Evolutionary conservation across 2,888 invertebrate genomes (phyloP).

Genomic region (Byasa hedistus): DNA sequence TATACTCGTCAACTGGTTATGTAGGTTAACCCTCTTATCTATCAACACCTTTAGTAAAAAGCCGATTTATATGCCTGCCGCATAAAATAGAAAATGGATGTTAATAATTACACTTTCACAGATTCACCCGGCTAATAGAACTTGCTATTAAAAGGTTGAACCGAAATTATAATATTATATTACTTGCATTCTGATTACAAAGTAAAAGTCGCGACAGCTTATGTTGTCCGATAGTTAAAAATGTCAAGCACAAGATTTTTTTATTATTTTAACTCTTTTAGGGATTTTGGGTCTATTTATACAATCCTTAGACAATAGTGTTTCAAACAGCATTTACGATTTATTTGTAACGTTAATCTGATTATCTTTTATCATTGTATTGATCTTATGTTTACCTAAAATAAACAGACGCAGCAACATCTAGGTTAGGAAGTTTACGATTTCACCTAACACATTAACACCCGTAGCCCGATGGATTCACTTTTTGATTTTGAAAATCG

Average conservation of each 20-base stretch:
- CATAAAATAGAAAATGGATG: not conserved
- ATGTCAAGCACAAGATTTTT: not conserved
- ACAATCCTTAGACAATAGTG: not conserved
- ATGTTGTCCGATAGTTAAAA: not conserved
- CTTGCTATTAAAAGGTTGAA: not conserved
- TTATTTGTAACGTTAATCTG: too few species aligned
- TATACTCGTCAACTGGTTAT: conserved; percentile 12
- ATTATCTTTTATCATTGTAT: conserved; percentile 32
- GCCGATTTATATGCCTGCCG: conserved; percentile 32
- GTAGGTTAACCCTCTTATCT: conserved; percentile 11
- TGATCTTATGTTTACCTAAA: conserved; percentile 40
- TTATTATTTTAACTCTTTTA: not conserved
- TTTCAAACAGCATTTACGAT: not conserved
- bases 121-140: not conserved
- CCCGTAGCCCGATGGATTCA: conserved; percentile 44
- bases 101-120: not conserved
- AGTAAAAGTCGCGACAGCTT: too few species aligned
- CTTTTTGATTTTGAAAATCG: conserved; percentile 60
- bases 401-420: conserved; percentile 45
- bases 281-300: not conserved
- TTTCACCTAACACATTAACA: conserved; percentile 62
- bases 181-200: not conserved
- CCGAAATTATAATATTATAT: not conserved
- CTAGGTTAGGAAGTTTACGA: conserved; percentile 68
- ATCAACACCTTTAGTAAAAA: not conserved